A percentile compares a stretch with the other conserved stretches of the same genome.
Conservation (phyloP, 2,888 invertebrate species). For the Volucella bombylans region DNA sequence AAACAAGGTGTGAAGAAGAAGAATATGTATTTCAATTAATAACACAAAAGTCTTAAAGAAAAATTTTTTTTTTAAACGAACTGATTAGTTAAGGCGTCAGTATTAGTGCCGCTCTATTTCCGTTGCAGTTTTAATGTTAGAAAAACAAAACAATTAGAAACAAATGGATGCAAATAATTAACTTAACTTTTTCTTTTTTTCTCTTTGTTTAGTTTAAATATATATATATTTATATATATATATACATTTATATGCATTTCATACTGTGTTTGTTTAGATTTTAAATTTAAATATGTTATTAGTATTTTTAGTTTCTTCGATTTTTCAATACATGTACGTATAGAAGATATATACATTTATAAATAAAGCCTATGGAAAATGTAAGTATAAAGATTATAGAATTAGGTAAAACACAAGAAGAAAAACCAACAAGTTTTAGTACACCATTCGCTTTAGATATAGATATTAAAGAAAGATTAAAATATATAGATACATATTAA, state of each 20-base stretch:
- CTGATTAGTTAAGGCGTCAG: conserved; percentile 67
- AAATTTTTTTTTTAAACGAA: conserved; percentile 24
- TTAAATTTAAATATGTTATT: conserved; percentile 32
- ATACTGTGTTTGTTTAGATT: conserved; percentile 7
- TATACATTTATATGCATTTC: conserved; percentile 18
- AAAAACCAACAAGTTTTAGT: conserved; percentile 50
- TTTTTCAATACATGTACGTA: conserved; percentile 45
- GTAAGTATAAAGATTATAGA: conserved; percentile 42
- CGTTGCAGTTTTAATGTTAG: conserved; percentile 21
- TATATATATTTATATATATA: conserved; percentile 21
- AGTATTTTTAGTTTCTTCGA: conserved; percentile 11
- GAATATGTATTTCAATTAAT: conserved; percentile 47
- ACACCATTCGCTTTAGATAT: conserved; percentile 67
- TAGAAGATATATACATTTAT: conserved; percentile 21
- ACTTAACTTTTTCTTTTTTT: conserved; percentile 23
- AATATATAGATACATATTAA: conserved; percentile 41
- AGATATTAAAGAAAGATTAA: conserved; percentile 42
- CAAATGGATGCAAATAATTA: conserved; percentile 67
- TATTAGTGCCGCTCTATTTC: conserved; percentile 56
- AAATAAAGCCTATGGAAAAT: conserved; percentile 39
- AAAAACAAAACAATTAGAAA: conserved; percentile 23
- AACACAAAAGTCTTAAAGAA: neutral
- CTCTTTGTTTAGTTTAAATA: conserved; percentile 9
- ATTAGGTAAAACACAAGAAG: conserved; percentile 37
- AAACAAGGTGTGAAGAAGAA: conserved; percentile 32